Conservation (phyloP, 2,888 invertebrate genomes). For the Baronia brevicornis region DNA sequence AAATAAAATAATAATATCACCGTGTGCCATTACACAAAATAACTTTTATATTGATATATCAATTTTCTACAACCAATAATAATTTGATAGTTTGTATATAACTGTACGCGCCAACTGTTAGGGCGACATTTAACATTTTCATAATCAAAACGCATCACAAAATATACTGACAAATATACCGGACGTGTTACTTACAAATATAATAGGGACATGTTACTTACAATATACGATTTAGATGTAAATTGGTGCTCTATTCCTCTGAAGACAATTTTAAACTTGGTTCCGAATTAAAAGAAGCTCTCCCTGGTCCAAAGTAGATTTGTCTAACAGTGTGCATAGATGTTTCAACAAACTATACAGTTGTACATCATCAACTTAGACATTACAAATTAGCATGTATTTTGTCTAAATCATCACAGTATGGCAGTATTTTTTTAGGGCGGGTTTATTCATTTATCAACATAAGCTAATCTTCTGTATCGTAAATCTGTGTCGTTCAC, state of each 20-base stretch:
- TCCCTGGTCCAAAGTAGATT: slow-evolving; percentile 17
- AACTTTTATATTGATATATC: too few relatives aligned
- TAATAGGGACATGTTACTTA: slow-evolving; percentile 40
- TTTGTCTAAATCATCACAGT: too few relatives aligned
- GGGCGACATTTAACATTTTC: slow-evolving; percentile 53
- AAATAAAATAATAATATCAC: slow-evolving; percentile 19
- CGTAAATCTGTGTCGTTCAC: too few relatives aligned
- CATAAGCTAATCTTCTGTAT: too few relatives aligned
- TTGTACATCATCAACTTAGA: too few relatives aligned
- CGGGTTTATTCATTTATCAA: too few relatives aligned
- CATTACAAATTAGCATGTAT: too few relatives aligned
- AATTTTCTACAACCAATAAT: too few relatives aligned
- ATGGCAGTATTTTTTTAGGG: too few relatives aligned
- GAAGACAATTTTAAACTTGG: slow-evolving; percentile 38
- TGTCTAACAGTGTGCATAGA: background rate
- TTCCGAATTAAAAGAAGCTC: slow-evolving; percentile 26
- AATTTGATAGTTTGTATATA: slow-evolving; percentile 27
- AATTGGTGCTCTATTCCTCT: slow-evolving; percentile 47
- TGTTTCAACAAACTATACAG: too few relatives aligned
- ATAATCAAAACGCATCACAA: slow-evolving; percentile 43
- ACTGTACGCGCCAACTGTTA: slow-evolving; percentile 69
- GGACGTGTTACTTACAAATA: too few relatives aligned
- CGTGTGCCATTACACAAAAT: slow-evolving; percentile 30
- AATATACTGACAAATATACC: too few relatives aligned
- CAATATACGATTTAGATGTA: slow-evolving; percentile 41